phyloP scores from a whole-genome alignment of 2,797 vertebrate species.

The Megaceryle alcyon region DNA sequence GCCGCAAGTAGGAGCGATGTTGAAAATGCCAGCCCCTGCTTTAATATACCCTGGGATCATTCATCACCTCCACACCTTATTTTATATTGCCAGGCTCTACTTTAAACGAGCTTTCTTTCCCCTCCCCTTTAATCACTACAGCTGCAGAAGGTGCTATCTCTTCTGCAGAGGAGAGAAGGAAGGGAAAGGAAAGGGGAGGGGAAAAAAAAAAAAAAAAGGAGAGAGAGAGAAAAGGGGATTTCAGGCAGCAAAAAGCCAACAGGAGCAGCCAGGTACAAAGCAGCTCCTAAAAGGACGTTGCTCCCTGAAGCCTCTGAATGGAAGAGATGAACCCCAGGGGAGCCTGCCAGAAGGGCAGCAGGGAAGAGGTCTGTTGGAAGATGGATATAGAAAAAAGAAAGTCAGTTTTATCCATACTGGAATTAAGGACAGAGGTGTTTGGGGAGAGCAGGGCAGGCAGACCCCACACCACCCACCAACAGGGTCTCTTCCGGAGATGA shows the following conservation, averaged over 20 bases:
- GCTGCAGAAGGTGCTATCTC: slow-evolving; percentile 33
- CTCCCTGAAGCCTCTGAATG: not conserved
- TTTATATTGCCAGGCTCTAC: slow-evolving; percentile 39
- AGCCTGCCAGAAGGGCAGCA: not conserved
- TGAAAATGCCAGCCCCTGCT: slow-evolving; percentile 35
- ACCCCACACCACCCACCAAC: not conserved
- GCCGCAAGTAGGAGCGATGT: not conserved
- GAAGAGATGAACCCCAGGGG: not conserved
- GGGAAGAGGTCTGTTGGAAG: not conserved
- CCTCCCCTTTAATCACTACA: slow-evolving; percentile 48
- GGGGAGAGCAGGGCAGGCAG: not conserved
- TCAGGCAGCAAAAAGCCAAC: not conserved
- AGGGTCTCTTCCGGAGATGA: not conserved
- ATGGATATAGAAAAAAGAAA: not conserved
- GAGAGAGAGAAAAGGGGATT: not conserved
- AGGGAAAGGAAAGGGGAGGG: not conserved
- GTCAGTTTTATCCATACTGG: not conserved
- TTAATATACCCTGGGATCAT: slow-evolving; percentile 11
- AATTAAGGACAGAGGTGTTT: not conserved
- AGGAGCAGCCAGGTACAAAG: not conserved
- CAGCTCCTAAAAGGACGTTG: not conserved
- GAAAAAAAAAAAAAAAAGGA: not conserved
- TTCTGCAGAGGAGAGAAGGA: not conserved
- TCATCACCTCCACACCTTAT: slow-evolving; percentile 54
- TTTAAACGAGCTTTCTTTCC: not conserved